Conservation (phyloP, 2,888 invertebrate genomes). For the Drosophila parthenogenetica region DNA sequence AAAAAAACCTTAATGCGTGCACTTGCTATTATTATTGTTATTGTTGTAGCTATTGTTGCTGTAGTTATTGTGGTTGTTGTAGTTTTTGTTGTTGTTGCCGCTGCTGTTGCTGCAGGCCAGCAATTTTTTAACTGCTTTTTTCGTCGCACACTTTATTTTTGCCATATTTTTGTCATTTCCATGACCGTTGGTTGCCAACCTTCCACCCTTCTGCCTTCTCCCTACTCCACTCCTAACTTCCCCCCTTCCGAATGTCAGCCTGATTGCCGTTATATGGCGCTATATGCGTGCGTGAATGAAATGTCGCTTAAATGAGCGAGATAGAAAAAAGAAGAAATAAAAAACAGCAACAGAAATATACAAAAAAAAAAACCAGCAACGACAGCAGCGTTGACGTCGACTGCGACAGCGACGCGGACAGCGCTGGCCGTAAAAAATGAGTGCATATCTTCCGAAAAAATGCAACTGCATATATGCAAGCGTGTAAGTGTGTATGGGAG, state of each 20-base stretch:
- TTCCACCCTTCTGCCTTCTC: slow-evolving; percentile 34
- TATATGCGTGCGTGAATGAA: slow-evolving; percentile 72
- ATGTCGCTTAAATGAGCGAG: slow-evolving; percentile 76
- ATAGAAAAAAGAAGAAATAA: slow-evolving; percentile 69
- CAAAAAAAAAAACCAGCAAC: slow-evolving; percentile 29
- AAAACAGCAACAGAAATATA: slow-evolving; percentile 36
- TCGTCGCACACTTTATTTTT: slow-evolving; percentile 36
- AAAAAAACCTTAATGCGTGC: slow-evolving; percentile 75
- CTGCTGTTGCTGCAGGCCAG: slow-evolving; percentile 62
- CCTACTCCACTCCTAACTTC: not conserved
- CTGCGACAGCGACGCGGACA: slow-evolving; percentile 44
- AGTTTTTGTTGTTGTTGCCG: slow-evolving; percentile 33
- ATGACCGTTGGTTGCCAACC: slow-evolving; percentile 59
- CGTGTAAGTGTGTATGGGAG: slow-evolving; percentile 19
- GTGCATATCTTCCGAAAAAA: slow-evolving; percentile 81
- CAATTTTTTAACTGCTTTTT: slow-evolving; percentile 70
- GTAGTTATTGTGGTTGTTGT: slow-evolving; percentile 56
- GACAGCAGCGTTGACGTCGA: slow-evolving; percentile 33
- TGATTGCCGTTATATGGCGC: slow-evolving; percentile 66
- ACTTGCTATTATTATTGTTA: slow-evolving; percentile 63
- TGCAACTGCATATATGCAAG: slow-evolving; percentile 66
- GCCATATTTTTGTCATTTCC: slow-evolving; percentile 79
- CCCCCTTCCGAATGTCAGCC: slow-evolving; percentile 13
- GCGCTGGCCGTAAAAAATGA: slow-evolving; percentile 64
- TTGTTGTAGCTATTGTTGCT: slow-evolving; percentile 26